These are phyloP conservation scores for Parnassius glacialis DNA, from an alignment of 2,888 invertebrate species.

Conservation along the genomic window DNA sequence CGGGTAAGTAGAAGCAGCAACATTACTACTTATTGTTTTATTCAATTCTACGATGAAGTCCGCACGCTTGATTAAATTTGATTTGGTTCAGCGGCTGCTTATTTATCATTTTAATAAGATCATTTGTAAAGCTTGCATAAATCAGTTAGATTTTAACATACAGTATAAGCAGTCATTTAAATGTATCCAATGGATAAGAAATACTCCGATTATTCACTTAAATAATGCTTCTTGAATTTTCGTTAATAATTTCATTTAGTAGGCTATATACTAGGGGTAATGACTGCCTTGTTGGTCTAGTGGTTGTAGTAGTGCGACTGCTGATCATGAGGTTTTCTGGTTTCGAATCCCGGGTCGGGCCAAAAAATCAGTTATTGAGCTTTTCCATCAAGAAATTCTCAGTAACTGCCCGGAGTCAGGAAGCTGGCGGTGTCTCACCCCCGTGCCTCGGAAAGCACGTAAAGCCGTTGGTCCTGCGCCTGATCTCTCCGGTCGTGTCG, in stretches of 20 bases:
- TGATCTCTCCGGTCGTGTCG: too few species aligned
- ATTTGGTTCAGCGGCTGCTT: conserved; percentile 24
- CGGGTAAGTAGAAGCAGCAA: conserved; percentile 35
- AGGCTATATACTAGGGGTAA: too few species aligned
- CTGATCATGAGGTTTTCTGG: too few species aligned
- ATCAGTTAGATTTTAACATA: conserved; percentile 11
- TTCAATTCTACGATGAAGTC: conserved; percentile 52
- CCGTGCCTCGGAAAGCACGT: too few species aligned
- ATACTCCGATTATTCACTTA: conserved; percentile 17
- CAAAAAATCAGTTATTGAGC: too few species aligned
- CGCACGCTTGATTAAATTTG: conserved; percentile 37
- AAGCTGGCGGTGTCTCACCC: too few species aligned
- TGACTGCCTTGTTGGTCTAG: too few species aligned
- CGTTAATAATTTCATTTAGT: neutral
- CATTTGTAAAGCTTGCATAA: conserved; percentile 26
- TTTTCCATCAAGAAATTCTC: too few species aligned
- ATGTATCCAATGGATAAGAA: conserved; percentile 12
- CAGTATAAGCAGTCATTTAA: neutral
- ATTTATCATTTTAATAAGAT: conserved; percentile 28
- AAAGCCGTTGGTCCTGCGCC: too few species aligned
- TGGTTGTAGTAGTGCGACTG: too few species aligned
- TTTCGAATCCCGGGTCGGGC: too few species aligned
- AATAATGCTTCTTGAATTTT: neutral
- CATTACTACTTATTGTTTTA: conserved; percentile 48
- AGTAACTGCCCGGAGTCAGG: too few species aligned